phyloP scores from a whole-genome alignment of 2,888 invertebrate species.

The Caradrina kadenii region DNA sequence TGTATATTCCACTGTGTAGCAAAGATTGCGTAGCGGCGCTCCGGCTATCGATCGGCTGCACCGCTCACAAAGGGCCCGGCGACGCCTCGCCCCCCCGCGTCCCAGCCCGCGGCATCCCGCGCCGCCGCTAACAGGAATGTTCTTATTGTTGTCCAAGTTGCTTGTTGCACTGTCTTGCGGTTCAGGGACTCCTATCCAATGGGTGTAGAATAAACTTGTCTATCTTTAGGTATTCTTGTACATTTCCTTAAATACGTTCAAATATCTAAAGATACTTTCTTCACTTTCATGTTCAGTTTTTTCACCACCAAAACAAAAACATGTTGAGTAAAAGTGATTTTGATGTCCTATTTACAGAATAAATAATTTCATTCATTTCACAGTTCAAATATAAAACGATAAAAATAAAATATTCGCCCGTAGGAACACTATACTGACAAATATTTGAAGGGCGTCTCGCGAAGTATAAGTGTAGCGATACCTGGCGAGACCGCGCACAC shows the following conservation, averaged over 20 bases:
- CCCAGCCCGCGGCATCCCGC: constrained; percentile 6
- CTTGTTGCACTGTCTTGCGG: constrained; percentile 29
- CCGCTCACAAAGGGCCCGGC: constrained; percentile 71
- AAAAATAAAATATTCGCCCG: too few species aligned
- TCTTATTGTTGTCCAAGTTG: constrained; percentile 32
- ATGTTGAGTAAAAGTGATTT: too few species aligned
- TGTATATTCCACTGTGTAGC: constrained; percentile 18
- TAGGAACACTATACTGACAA: too few species aligned
- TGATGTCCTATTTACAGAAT: too few species aligned
- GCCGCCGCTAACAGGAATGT: constrained; percentile 25
- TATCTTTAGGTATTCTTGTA: background rate
- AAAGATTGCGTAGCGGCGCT: constrained; percentile 58
- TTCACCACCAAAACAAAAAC: too few species aligned
- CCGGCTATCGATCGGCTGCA: constrained; percentile 78
- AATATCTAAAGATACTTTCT: background rate
- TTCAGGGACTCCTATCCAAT: background rate
- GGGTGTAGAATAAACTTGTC: background rate
- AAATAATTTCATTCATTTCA: too few species aligned
- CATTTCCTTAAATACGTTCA: background rate
- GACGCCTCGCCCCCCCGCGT: background rate
- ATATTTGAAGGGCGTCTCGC: too few species aligned
- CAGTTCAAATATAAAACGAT: too few species aligned
- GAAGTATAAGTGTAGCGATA: too few species aligned
- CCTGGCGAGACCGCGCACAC: too few species aligned
- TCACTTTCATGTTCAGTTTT: background rate